These are phyloP conservation scores for Gavia stellata DNA, from an alignment of 2,113 vertebrate genomes.

Conservation along the genomic window DNA sequence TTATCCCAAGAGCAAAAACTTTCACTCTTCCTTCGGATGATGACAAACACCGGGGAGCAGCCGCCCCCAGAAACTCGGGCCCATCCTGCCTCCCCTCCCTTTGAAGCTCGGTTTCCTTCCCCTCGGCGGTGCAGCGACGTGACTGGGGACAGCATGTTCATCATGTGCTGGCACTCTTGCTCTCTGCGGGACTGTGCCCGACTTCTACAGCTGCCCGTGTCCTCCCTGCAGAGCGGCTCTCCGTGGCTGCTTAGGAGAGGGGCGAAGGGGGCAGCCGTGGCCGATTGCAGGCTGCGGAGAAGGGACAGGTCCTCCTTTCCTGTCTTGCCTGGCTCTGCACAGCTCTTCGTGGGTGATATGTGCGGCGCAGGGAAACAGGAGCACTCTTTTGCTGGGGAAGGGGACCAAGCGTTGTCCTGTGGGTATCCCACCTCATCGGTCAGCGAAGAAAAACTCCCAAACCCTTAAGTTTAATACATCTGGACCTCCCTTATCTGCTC, in stretches of 20 bases:
- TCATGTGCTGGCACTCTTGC: not conserved
- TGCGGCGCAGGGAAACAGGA: not conserved
- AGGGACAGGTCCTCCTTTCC: not conserved
- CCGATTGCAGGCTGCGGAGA: not conserved
- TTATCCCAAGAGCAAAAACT: not conserved
- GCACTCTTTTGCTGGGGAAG: not conserved
- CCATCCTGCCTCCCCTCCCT: not conserved
- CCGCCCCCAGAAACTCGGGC: not conserved
- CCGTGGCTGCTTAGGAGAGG: not conserved
- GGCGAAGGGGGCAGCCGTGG: accelerated
- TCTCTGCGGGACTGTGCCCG: not conserved
- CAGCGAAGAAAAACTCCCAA: not conserved
- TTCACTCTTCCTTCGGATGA: not conserved
- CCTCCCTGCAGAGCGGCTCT: not conserved
- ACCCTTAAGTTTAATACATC: not conserved
- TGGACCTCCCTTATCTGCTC: not conserved
- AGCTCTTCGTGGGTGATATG: not conserved
- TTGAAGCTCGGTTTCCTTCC: not conserved
- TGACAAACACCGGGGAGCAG: not conserved
- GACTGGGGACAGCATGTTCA: not conserved
- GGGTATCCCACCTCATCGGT: accelerated
- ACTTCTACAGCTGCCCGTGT: accelerated
- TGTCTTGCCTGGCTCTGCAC: not conserved
- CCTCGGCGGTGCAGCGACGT: not conserved
- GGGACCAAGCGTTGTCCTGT: not conserved